Conservation (phyloP, 2,797 vertebrate genomes). For the Distichodus sexfasciatus region DNA sequence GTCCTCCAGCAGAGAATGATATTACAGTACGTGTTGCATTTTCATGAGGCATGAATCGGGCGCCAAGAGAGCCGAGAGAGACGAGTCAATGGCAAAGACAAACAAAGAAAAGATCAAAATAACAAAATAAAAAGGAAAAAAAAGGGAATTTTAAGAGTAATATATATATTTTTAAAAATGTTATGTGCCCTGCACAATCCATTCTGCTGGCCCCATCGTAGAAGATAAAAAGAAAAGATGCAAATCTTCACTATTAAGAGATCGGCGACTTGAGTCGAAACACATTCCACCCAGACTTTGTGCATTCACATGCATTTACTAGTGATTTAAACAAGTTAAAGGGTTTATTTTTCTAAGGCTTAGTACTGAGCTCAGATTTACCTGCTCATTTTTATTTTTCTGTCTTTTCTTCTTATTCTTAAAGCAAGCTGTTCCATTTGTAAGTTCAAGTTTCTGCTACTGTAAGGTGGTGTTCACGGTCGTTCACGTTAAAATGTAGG, state of each 20-base stretch:
- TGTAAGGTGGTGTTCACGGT: not conserved
- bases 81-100: constrained; percentile 37
- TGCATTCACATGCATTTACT: constrained; percentile 14
- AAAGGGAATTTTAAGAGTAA: constrained; percentile 43
- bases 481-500: not conserved
- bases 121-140: constrained; percentile 37
- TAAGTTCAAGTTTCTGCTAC: constrained; percentile 39
- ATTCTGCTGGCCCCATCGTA: constrained; percentile 66
- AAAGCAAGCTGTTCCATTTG: constrained; percentile 25
- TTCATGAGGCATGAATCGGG: constrained; percentile 55
- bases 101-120: constrained; percentile 41
- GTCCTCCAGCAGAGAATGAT: constrained; percentile 56
- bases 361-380: constrained; percentile 31
- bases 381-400: constrained; percentile 6
- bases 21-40: constrained; percentile 58
- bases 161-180: constrained; percentile 56
- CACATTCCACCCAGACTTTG: not conserved
- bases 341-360: constrained; percentile 21
- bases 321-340: constrained; percentile 28
- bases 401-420: not conserved
- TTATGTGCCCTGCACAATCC: constrained; percentile 66
- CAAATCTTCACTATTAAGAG: too few species aligned
- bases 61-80: constrained; percentile 43
- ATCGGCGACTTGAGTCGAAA: too few species aligned
- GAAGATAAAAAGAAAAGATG: constrained; percentile 51